phyloP scores from a whole-genome alignment of 2,888 invertebrate species.

The Epistrophe eligans region DNA sequence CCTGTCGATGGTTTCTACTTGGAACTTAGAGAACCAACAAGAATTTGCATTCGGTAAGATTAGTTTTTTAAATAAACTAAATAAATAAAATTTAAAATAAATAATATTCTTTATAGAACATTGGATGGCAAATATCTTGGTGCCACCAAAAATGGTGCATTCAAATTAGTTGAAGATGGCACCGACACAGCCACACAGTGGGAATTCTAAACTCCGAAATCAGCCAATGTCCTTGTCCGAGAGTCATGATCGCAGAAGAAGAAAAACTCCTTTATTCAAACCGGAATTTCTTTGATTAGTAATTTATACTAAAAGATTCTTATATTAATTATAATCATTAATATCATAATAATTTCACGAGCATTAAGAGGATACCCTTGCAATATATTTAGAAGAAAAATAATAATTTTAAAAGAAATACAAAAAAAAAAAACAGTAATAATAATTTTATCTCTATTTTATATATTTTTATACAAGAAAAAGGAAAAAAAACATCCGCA shows the following conservation, averaged over 20 bases:
- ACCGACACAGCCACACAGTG: slow-evolving; percentile 94
- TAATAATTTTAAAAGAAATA: slow-evolving; percentile 44
- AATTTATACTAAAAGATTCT: slow-evolving; percentile 63
- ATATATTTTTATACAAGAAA: slow-evolving; percentile 74
- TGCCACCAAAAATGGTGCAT: slow-evolving; percentile 95
- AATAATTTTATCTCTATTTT: slow-evolving; percentile 73
- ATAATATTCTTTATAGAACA: slow-evolving; percentile 78
- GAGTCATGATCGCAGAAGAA: slow-evolving; percentile 59
- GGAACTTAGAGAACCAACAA: slow-evolving; percentile 96
- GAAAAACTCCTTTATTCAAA: slow-evolving; percentile 62
- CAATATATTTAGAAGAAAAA: slow-evolving; percentile 72
- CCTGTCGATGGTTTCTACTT: slow-evolving; percentile 94
- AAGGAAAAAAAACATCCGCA: slow-evolving; percentile 62
- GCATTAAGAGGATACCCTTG: slow-evolving; percentile 70
- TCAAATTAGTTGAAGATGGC: slow-evolving; percentile 92
- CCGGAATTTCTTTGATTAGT: slow-evolving; percentile 55
- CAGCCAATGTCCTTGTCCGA: slow-evolving; percentile 74
- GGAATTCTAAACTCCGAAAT: slow-evolving; percentile 90
- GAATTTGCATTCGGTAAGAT: slow-evolving; percentile 92
- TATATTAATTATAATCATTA: slow-evolving; percentile 64
- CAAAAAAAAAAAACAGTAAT: slow-evolving; percentile 38
- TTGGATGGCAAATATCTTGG: slow-evolving; percentile 90
- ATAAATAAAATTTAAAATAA: not conserved
- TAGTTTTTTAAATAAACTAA: not conserved
- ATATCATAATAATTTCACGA: slow-evolving; percentile 69